Conservation (phyloP, 1,140 invertebrate genomes). For the Adoxophyes honmai region DNA sequence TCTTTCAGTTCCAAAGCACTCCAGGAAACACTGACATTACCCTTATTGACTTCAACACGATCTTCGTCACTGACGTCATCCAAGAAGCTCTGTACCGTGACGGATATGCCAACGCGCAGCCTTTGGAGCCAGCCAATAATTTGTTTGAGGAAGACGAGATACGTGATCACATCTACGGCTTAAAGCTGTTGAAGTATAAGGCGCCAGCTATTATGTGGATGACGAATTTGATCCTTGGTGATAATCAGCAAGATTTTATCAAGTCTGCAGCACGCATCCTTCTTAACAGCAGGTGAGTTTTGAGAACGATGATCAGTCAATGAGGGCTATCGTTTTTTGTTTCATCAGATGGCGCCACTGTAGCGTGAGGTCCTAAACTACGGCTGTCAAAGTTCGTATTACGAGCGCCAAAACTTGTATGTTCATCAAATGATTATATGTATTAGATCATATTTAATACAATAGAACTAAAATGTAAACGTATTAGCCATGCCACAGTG, state of each 20-base stretch:
- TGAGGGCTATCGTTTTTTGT: too few species aligned
- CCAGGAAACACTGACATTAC: conserved; percentile 24
- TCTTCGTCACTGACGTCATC: conserved; percentile 58
- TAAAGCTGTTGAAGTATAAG: conserved; percentile 39
- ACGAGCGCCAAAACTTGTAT: too few species aligned
- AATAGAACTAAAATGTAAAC: too few species aligned
- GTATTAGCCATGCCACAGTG: too few species aligned
- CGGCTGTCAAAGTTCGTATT: too few species aligned
- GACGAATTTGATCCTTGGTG: conserved; percentile 40
- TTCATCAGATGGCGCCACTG: too few species aligned
- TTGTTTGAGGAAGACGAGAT: conserved; percentile 44
- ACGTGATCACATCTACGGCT: conserved; percentile 36
- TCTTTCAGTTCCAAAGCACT: conserved; percentile 51
- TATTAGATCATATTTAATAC: too few species aligned
- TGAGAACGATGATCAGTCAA: too few species aligned
- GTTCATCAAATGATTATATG: too few species aligned
- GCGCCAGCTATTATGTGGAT: conserved; percentile 53
- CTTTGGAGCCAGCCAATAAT: conserved; percentile 29
- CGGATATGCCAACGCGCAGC: conserved; percentile 24
- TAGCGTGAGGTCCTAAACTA: too few species aligned
- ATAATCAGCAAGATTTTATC: conserved; percentile 40
- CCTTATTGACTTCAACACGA: conserved; percentile 49
- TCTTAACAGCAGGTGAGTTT: conserved; percentile 32
- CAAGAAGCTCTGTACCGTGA: conserved; percentile 58
- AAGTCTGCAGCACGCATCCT: conserved; percentile 35